Percentiles rank a stretch among this genome's conserved stretches.
Conservation (phyloP, 1,140 invertebrate genomes). For the Physella acuta region DNA sequence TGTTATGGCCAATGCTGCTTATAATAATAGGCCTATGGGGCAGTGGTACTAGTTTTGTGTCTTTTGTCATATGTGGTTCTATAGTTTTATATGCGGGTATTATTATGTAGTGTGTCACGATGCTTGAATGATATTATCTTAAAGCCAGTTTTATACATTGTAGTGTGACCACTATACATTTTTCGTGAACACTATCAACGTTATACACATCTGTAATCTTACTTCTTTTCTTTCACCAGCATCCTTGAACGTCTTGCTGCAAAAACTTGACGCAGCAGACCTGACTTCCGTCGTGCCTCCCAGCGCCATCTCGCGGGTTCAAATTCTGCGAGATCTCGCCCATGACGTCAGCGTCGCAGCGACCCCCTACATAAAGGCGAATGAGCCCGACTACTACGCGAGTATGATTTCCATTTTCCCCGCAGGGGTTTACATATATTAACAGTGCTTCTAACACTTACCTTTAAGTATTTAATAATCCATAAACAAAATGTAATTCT, state of each 20-base stretch:
- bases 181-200: no score
- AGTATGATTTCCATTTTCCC: not conserved
- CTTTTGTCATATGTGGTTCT: no score
- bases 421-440: not conserved
- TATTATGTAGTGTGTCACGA: no score
- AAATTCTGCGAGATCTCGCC: not conserved
- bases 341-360: slow-evolving; percentile 6
- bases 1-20: no score
- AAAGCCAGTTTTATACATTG: no score
- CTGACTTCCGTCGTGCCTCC: not conserved
- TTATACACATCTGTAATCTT: no score
- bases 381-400: slow-evolving; percentile 13
- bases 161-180: no score
- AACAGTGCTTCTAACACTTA: not conserved
- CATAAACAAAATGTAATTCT: not conserved
- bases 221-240: not conserved
- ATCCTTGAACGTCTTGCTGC: slow-evolving; percentile 10
- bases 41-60: no score
- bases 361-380: slow-evolving; percentile 3
- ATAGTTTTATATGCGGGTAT: no score
- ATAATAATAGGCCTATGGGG: no score
- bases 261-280: not conserved
- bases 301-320: not conserved
- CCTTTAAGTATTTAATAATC: not conserved
- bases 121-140: no score